A percentile compares a stretch with the other conserved stretches of the same genome.
Conservation (phyloP, 1,140 invertebrate species). For the Temnothorax longispinosus region DNA sequence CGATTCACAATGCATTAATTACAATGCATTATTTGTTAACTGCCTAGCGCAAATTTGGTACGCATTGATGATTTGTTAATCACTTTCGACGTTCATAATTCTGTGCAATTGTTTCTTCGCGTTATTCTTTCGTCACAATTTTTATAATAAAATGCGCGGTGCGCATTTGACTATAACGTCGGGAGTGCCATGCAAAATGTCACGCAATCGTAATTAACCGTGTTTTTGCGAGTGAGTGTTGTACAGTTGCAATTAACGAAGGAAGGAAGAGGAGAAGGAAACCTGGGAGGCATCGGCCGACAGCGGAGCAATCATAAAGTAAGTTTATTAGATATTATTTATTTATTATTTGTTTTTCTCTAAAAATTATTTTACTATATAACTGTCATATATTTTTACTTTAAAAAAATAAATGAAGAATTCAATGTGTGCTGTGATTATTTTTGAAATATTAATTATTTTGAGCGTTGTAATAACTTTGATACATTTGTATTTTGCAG, state of each 20-base stretch:
- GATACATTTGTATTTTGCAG: neutral
- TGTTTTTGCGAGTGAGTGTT: neutral
- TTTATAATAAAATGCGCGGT: neutral
- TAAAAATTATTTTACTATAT: neutral
- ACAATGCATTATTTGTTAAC: neutral
- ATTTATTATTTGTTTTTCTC: neutral
- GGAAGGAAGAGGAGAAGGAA: neutral
- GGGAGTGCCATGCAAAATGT: neutral
- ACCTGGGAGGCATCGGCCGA: neutral
- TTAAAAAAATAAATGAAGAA: neutral
- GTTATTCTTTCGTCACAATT: neutral
- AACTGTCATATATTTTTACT: neutral
- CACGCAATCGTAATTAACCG: neutral
- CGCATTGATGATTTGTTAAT: neutral
- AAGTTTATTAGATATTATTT: constrained; percentile 4
- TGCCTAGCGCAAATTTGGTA: neutral
- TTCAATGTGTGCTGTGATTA: neutral
- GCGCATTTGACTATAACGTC: neutral
- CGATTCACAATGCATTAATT: constrained; percentile 6
- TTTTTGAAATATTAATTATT: constrained; percentile 1
- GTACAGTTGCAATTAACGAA: neutral
- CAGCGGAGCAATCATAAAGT: neutral
- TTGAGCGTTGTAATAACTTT: neutral
- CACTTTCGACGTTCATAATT: neutral
- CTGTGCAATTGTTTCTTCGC: neutral